A percentile compares a stretch with the other conserved stretches of the same genome.
Evolutionary conservation across 2,888 invertebrate genomes (phyloP).

Genomic region (Nipponacmea schrenckii): DNA sequence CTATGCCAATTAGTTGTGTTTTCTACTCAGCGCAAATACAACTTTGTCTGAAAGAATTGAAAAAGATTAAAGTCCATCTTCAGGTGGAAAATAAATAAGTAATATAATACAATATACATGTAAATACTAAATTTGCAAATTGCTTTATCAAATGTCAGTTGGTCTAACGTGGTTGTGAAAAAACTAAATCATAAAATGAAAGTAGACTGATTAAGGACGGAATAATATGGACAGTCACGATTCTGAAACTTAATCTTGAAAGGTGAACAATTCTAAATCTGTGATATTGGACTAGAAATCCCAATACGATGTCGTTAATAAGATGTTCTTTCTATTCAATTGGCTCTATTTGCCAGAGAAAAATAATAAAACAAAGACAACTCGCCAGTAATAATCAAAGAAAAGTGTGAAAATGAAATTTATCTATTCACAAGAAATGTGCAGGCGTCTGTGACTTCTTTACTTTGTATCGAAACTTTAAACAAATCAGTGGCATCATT

Average conservation of each 20-base stretch:
- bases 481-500: slow-evolving; percentile 19
- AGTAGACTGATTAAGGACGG: background rate
- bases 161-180: background rate
- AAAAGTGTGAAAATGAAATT: background rate
- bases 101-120: no score
- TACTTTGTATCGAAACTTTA: background rate
- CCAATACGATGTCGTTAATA: background rate
- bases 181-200: background rate
- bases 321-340: background rate
- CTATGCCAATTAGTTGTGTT: no score
- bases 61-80: no score
- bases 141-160: background rate
- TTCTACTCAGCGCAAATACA: no score
- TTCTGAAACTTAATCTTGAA: background rate
- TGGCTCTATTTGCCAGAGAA: background rate
- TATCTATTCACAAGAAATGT: slow-evolving; percentile 2
- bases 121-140: no score
- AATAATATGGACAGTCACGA: slow-evolving; percentile 3
- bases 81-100: no score
- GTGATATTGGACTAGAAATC: background rate
- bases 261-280: background rate
- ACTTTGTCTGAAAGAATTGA: no score
- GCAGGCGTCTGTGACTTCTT: slow-evolving; percentile 3
- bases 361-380: background rate
- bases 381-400: background rate